A percentile compares a stretch with the other conserved stretches of the same genome.
These are phyloP conservation scores for Brachionus calyciflorus DNA, from an alignment of 1,140 invertebrate genomes.

Conservation along the genomic window DNA sequence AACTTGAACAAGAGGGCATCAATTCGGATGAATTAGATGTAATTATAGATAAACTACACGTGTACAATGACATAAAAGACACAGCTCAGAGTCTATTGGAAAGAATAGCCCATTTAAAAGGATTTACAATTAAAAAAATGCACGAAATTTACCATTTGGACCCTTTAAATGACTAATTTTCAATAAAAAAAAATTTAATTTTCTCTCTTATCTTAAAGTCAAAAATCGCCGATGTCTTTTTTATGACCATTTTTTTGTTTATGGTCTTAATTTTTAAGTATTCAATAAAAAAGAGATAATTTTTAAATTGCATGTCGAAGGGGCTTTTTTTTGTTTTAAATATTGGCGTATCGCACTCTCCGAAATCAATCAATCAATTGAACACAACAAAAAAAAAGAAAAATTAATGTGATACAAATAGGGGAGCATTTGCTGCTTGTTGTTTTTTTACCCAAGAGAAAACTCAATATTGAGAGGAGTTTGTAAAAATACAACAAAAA, in stretches of 20 bases:
- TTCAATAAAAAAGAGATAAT: too few relatives aligned
- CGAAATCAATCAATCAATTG: constrained; percentile 29
- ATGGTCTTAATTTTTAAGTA: too few relatives aligned
- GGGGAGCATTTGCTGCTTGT: too few relatives aligned
- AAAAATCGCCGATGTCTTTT: neutral
- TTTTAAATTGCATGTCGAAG: constrained; percentile 20
- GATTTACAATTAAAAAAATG: constrained; percentile 35
- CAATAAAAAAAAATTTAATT: constrained; percentile 1
- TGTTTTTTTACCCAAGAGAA: too few relatives aligned
- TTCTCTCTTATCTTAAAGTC: constrained; percentile 19
- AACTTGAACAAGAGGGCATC: neutral
- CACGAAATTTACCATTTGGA: constrained; percentile 32
- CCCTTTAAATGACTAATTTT: neutral
- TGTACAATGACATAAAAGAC: constrained; percentile 39
- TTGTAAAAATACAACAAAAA: too few relatives aligned
- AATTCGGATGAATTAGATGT: neutral
- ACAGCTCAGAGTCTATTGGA: neutral
- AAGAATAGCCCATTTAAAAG: constrained; percentile 24
- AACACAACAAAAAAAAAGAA: too few relatives aligned
- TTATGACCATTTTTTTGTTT: too few relatives aligned
- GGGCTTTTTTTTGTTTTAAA: neutral
- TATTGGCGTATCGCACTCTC: constrained; percentile 27
- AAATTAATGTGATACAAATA: too few relatives aligned
- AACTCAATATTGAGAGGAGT: too few relatives aligned
- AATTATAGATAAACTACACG: constrained; percentile 33